These are phyloP conservation scores for Dendrocincla tyrannina DNA, from an alignment of 2,797 vertebrate species.

Conservation along the genomic window DNA sequence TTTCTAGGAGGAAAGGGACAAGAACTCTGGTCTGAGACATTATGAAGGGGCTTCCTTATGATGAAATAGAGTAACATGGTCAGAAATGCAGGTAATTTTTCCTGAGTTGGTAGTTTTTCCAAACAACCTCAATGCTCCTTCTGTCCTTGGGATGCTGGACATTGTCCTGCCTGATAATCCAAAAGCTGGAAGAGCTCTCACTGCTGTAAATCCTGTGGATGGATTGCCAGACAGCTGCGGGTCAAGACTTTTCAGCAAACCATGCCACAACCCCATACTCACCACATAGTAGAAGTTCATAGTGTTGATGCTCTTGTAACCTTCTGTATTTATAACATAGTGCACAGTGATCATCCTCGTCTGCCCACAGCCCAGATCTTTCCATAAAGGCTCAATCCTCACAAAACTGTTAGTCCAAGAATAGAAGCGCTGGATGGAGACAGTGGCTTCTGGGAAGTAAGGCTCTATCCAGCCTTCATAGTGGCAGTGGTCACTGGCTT, in stretches of 20 bases:
- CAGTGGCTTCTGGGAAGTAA: slow-evolving; percentile 34
- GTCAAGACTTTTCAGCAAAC: not conserved
- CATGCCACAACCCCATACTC: not conserved
- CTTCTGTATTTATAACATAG: slow-evolving; percentile 79
- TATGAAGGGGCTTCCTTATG: not conserved
- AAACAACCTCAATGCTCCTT: not conserved
- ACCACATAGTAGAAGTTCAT: slow-evolving; percentile 84
- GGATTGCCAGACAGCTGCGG: not conserved
- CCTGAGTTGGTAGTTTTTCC: not conserved
- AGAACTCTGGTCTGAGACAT: not conserved
- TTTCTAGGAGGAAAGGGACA: not conserved
- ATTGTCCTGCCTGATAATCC: not conserved
- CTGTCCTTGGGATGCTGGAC: not conserved
- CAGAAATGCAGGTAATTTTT: not conserved
- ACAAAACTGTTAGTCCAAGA: slow-evolving; percentile 86
- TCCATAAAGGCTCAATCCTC: slow-evolving; percentile 71
- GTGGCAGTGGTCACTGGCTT: slow-evolving; percentile 35
- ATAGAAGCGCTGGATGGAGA: slow-evolving; percentile 71
- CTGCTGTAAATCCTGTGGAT: not conserved
- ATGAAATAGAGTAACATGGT: not conserved
- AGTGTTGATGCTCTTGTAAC: slow-evolving; percentile 39
- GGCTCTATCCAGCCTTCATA: slow-evolving; percentile 65
- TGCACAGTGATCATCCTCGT: slow-evolving; percentile 64
- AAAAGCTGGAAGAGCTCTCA: not conserved
- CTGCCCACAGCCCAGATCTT: slow-evolving; percentile 73